Evolutionary conservation across 2,888 invertebrate species (phyloP).

Genomic region (Diploptera punctata): DNA sequence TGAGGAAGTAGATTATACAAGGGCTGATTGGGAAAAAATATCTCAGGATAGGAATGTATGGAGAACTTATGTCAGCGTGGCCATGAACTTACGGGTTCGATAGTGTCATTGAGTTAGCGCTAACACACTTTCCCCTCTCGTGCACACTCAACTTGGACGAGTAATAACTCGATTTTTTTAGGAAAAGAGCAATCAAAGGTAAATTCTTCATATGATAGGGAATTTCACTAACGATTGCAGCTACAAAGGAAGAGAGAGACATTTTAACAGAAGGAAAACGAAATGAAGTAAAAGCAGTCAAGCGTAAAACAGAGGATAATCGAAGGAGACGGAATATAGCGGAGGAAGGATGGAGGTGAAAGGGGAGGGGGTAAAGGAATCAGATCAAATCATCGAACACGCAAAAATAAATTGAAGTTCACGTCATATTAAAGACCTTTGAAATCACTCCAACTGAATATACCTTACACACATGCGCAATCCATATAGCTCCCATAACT

Average conservation of each 20-base stretch:
- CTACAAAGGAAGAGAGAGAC: not conserved
- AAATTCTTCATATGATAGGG: not conserved
- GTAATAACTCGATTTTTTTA: too few relatives aligned
- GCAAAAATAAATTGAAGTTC: constrained; percentile 10
- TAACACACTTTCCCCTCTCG: not conserved
- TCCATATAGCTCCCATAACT: too few relatives aligned
- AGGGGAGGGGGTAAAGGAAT: not conserved
- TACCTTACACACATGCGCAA: too few relatives aligned
- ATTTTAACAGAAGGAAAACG: not conserved
- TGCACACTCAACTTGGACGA: too few relatives aligned
- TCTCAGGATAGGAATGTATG: too few relatives aligned
- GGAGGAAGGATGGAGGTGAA: not conserved
- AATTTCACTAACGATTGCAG: not conserved
- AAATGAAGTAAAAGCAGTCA: not conserved
- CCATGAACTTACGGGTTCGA: too few relatives aligned
- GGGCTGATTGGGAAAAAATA: too few relatives aligned
- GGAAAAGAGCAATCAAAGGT: not conserved
- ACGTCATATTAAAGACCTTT: not conserved
- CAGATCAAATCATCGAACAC: constrained; percentile 18
- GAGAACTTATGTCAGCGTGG: too few relatives aligned
- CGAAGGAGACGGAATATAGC: not conserved
- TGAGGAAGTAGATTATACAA: too few relatives aligned
- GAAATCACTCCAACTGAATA: not conserved
- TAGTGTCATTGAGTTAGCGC: too few relatives aligned
- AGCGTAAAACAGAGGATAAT: constrained; percentile 11